Conservation (phyloP, 2,797 vertebrate genomes). For the Eurystomus glaucurus region DNA sequence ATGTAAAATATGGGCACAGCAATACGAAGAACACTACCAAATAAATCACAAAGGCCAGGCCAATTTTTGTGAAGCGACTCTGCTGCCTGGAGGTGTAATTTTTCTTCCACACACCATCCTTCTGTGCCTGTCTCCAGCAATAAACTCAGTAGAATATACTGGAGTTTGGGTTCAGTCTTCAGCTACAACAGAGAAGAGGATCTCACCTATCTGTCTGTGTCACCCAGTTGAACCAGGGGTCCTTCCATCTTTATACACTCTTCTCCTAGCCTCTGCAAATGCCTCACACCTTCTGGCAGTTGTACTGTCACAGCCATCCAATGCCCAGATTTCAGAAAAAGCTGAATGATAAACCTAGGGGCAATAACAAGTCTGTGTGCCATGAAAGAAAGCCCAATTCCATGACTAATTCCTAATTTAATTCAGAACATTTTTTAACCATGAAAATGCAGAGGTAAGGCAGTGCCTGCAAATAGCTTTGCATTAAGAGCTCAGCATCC, state of each 20-base stretch:
- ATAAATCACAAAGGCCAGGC: background rate
- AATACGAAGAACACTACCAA: background rate
- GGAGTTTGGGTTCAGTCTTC: background rate
- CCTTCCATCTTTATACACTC: background rate
- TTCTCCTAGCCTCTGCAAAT: background rate
- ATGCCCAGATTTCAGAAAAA: background rate
- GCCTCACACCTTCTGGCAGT: background rate
- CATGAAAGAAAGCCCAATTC: background rate
- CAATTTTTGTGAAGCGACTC: background rate
- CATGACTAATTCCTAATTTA: background rate
- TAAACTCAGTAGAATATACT: background rate
- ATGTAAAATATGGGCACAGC: background rate
- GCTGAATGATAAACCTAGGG: background rate
- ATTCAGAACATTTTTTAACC: background rate
- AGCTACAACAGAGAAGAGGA: background rate
- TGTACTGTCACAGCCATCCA: background rate
- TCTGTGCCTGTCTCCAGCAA: background rate
- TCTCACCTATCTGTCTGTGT: fast-evolving
- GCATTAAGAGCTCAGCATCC: background rate
- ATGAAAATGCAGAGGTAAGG: background rate
- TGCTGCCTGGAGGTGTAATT: background rate
- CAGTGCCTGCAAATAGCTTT: background rate
- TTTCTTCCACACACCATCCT: background rate
- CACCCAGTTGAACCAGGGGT: background rate
- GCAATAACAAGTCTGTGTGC: background rate